These are phyloP conservation scores for Ridgeia piscesae DNA, from an alignment of 1,140 invertebrate genomes.

Conservation along the genomic window DNA sequence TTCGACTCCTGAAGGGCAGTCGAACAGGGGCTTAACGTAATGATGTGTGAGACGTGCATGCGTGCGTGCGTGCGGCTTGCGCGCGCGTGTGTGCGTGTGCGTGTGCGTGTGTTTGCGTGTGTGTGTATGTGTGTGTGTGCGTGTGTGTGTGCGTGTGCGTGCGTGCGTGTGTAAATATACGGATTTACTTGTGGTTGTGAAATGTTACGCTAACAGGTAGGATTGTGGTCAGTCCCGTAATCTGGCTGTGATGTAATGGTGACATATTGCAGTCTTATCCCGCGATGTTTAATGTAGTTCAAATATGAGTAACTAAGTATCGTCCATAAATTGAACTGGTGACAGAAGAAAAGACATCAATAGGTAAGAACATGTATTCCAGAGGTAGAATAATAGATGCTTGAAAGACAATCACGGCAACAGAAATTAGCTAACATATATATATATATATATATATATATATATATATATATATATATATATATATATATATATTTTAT, in stretches of 20 bases:
- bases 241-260: neutral
- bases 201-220: neutral
- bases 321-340: neutral
- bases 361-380: neutral
- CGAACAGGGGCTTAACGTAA: neutral
- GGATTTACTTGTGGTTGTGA: neutral
- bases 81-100: constrained; percentile 13
- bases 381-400: neutral
- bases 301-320: neutral
- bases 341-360: neutral
- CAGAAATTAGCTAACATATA: too few species aligned
- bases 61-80: constrained; percentile 11
- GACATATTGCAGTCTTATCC: neutral
- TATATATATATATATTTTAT: too few species aligned
- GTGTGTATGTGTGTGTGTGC: constrained; percentile 10
- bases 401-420: neutral
- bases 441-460: too few species aligned
- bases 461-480: too few species aligned
- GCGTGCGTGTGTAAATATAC: too few species aligned
- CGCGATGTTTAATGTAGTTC: neutral
- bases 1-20: constrained; percentile 1
- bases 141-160: neutral
- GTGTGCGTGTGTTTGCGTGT: constrained; percentile 18
- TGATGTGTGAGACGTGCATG: too few species aligned
- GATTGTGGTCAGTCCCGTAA: neutral